These are phyloP conservation scores for Sebastes oblongus DNA, from an alignment of 2,797 vertebrate species.

Conservation along the genomic window DNA sequence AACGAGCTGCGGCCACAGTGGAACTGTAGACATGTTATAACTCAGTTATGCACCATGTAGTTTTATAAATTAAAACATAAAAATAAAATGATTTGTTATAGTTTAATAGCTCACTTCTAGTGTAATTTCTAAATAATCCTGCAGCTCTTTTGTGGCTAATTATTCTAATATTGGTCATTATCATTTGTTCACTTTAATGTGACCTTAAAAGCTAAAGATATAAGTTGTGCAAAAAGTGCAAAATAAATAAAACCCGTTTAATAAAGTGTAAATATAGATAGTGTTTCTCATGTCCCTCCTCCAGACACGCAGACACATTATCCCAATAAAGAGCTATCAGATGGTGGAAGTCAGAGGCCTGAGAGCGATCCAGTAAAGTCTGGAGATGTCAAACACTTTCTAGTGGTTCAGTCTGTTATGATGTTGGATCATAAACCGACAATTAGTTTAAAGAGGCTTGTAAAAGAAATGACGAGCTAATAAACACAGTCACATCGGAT, in stretches of 20 bases:
- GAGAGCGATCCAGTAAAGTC: slow-evolving; percentile 61
- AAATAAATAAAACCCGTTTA: background rate
- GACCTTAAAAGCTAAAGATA: background rate
- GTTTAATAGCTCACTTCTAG: fast-evolving
- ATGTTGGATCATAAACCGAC: slow-evolving; percentile 65
- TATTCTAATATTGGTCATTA: background rate
- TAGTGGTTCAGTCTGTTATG: slow-evolving; percentile 66
- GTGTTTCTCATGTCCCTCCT: background rate
- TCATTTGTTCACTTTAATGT: background rate
- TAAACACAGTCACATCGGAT: slow-evolving; percentile 26
- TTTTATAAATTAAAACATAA: background rate
- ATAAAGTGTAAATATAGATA: background rate
- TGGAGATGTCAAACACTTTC: slow-evolving; percentile 67
- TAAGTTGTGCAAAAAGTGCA: background rate
- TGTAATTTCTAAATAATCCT: background rate
- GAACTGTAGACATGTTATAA: background rate
- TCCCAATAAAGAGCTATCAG: slow-evolving; percentile 37
- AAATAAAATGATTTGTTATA: background rate
- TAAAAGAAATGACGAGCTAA: slow-evolving; percentile 56
- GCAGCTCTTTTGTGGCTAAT: background rate
- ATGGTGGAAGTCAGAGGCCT: slow-evolving; percentile 28
- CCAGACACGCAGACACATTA: background rate
- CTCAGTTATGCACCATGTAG: background rate
- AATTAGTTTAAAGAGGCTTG: slow-evolving; percentile 71
- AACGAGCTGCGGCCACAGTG: background rate